Evolutionary conservation across 2,797 vertebrate species (phyloP).

Genomic region (Phataginus tricuspis): DNA sequence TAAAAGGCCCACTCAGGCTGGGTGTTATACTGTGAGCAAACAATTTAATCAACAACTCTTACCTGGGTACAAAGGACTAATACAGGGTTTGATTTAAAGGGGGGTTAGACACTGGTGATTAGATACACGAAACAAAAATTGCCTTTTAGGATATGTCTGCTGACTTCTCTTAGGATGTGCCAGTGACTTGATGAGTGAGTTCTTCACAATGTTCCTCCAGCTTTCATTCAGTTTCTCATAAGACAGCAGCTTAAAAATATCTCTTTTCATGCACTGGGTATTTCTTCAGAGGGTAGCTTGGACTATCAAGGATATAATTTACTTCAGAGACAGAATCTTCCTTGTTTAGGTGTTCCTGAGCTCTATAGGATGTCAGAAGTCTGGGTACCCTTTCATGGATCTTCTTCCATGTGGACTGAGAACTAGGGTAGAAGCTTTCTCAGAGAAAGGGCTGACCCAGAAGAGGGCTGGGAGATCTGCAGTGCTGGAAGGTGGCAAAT

Average conservation of each 20-base stretch:
- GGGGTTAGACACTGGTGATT: background rate
- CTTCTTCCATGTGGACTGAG: slow-evolving; percentile 86
- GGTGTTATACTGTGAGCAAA: background rate
- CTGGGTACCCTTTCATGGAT: slow-evolving; percentile 88
- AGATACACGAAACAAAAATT: slow-evolving; percentile 34
- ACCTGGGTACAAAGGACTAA: slow-evolving; percentile 64
- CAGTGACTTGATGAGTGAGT: background rate
- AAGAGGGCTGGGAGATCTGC: slow-evolving; percentile 56
- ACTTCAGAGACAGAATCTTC: slow-evolving; percentile 85
- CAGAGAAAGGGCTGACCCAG: slow-evolving; percentile 33
- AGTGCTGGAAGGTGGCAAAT: background rate
- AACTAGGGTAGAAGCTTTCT: slow-evolving; percentile 80
- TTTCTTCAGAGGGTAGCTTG: slow-evolving; percentile 78
- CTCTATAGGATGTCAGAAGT: slow-evolving; percentile 87
- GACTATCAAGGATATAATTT: slow-evolving; percentile 82
- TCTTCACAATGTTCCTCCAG: slow-evolving; percentile 47
- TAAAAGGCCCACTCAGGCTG: background rate
- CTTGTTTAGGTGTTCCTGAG: slow-evolving; percentile 81
- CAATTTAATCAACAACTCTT: slow-evolving; percentile 75
- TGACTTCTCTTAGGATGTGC: background rate
- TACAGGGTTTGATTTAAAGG: slow-evolving; percentile 61
- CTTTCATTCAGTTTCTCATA: slow-evolving; percentile 7
- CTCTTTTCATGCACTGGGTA: slow-evolving; percentile 36
- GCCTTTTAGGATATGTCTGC: background rate
- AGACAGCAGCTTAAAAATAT: slow-evolving; percentile 74